phyloP scores from a whole-genome alignment of 1,140 invertebrate species.

The Drosophila murphyi region DNA sequence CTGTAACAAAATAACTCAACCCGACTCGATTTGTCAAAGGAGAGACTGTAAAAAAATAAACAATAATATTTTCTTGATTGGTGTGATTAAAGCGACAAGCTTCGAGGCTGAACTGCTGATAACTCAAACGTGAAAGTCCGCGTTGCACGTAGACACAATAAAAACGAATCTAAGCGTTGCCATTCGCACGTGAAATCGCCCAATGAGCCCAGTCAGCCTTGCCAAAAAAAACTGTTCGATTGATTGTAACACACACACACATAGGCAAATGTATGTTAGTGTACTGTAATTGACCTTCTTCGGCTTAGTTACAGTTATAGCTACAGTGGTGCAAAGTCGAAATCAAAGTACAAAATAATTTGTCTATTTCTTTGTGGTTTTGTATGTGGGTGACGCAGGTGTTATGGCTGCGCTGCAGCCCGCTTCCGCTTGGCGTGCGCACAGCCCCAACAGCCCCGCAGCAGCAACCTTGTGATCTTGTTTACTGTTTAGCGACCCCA shows the following conservation, averaged over 20 bases:
- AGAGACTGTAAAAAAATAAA: background rate
- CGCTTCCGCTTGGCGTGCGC: slow-evolving; percentile 80
- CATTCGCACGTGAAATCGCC: slow-evolving; percentile 58
- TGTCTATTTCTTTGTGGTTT: slow-evolving; percentile 34
- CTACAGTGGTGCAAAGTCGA: slow-evolving; percentile 30
- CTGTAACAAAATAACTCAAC: background rate
- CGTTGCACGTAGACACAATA: slow-evolving; percentile 64
- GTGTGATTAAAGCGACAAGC: slow-evolving; percentile 50
- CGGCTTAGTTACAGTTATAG: slow-evolving; percentile 61
- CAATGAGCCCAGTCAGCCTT: slow-evolving; percentile 55
- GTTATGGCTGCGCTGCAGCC: slow-evolving; percentile 41
- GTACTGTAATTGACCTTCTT: slow-evolving; percentile 62
- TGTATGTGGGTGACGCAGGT: slow-evolving; percentile 46
- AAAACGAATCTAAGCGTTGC: slow-evolving; percentile 65
- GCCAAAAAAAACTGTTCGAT: slow-evolving; percentile 42
- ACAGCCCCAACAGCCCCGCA: slow-evolving; percentile 49
- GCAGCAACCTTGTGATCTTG: slow-evolving; percentile 77
- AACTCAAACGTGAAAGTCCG: slow-evolving; percentile 62
- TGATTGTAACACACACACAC: slow-evolving; percentile 24
- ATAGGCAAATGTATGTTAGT: background rate
- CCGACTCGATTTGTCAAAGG: background rate
- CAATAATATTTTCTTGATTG: background rate
- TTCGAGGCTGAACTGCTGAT: slow-evolving; percentile 41
- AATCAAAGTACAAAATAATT: slow-evolving; percentile 26
- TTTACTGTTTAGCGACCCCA: slow-evolving; percentile 82